Evolutionary conservation across 1,140 invertebrate species (phyloP).

Genomic region (Thaumetopoea pityocampa): DNA sequence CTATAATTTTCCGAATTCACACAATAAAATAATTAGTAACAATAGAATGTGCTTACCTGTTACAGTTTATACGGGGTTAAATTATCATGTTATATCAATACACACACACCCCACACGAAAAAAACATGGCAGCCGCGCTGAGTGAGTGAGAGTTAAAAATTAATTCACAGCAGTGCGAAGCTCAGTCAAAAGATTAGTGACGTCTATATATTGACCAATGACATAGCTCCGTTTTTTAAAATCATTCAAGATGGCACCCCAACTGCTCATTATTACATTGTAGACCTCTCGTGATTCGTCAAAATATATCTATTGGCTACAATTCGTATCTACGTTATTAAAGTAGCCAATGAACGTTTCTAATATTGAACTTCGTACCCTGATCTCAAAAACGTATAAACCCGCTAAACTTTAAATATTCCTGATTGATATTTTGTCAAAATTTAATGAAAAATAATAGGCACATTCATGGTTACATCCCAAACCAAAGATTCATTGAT

Average conservation of each 20-base stretch:
- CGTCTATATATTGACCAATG: conserved; percentile 61
- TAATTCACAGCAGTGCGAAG: conserved; percentile 68
- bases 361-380: conserved; percentile 10
- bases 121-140: conserved; percentile 73
- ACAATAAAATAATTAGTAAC: conserved; percentile 31
- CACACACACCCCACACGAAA: conserved; percentile 74
- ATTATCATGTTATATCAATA: conserved; percentile 70
- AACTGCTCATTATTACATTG: conserved; percentile 38
- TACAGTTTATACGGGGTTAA: conserved; percentile 62
- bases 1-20: conserved; percentile 52
- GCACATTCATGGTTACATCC: too few relatives aligned
- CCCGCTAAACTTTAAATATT: too few relatives aligned
- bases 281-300: conserved; percentile 45
- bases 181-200: conserved; percentile 67
- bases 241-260: conserved; percentile 58
- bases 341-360: conserved; percentile 23
- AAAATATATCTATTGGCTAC: conserved; percentile 39
- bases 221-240: conserved; percentile 46
- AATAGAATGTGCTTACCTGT: conserved; percentile 55
- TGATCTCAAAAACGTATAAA: too few relatives aligned
- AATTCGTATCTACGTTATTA: not conserved
- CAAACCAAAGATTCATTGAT: conserved; percentile 7
- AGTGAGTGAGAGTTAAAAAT: conserved; percentile 67
- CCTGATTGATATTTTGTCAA: too few relatives aligned
- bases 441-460: too few relatives aligned